Conservation (phyloP, 2,113 vertebrate genomes). For the Pavo muticus region DNA sequence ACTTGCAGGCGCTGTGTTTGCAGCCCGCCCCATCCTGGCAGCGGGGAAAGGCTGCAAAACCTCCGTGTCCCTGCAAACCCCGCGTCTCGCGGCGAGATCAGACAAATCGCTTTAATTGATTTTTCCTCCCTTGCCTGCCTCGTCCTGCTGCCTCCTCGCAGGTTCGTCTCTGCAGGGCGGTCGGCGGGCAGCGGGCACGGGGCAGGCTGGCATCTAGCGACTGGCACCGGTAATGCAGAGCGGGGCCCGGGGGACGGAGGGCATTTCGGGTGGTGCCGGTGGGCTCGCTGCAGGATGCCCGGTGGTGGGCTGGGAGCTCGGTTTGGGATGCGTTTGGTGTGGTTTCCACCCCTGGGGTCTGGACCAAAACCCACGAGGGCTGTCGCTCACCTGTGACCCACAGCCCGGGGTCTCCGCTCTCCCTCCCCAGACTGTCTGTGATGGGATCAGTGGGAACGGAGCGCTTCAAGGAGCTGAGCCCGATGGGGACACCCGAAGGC, state of each 20-base stretch:
- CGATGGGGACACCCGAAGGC: constrained; percentile 79
- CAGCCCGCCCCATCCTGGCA: not conserved
- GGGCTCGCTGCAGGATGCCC: accelerated
- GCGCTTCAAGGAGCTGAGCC: constrained; percentile 82
- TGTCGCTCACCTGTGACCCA: not conserved
- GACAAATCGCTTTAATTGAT: constrained; percentile 16
- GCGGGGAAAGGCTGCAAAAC: not conserved
- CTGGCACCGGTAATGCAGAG: not conserved
- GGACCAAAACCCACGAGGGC: not conserved
- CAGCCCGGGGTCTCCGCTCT: not conserved
- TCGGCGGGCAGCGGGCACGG: not conserved
- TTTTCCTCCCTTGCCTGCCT: not conserved
- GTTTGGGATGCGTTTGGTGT: not conserved
- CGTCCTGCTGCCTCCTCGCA: not conserved
- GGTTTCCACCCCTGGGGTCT: not conserved
- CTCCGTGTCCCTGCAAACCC: not conserved
- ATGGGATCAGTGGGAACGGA: constrained; percentile 88
- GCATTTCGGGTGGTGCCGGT: not conserved
- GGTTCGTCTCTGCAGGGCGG: not conserved
- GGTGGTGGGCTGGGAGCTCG: not conserved
- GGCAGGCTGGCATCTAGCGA: constrained; percentile 8
- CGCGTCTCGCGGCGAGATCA: not conserved
- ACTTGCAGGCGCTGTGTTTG: accelerated
- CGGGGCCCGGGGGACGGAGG: too few species aligned
- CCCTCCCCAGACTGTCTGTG: not conserved